Conservation (phyloP, 2,113 vertebrate genomes). For the Lycocorax pyrrhopterus region DNA sequence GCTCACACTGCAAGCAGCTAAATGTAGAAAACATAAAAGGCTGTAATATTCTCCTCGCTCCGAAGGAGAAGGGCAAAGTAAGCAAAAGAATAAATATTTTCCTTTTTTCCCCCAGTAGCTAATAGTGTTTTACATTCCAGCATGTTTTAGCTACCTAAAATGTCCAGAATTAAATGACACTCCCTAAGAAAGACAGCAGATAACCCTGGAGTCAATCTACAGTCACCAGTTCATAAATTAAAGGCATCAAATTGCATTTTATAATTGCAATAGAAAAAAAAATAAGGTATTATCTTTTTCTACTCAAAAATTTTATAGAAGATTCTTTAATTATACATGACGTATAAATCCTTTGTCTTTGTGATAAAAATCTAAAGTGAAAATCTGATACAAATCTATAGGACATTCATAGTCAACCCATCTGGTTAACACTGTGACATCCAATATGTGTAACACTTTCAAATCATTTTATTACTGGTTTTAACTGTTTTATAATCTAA, state of each 20-base stretch:
- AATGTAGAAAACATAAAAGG: conserved; percentile 28
- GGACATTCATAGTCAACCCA: not conserved
- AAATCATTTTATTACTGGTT: not conserved
- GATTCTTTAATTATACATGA: not conserved
- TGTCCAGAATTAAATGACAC: not conserved
- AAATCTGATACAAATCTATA: not conserved
- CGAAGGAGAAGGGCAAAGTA: not conserved
- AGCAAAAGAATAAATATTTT: not conserved
- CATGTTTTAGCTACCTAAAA: conserved; percentile 18
- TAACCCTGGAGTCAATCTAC: not conserved
- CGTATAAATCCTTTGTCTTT: not conserved
- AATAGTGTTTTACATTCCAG: not conserved
- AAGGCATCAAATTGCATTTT: conserved; percentile 3
- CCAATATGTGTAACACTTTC: not conserved
- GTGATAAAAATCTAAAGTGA: not conserved
- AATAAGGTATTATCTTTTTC: not conserved
- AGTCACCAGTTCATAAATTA: not conserved
- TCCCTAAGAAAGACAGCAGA: conserved; percentile 18
- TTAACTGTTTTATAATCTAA: conserved; percentile 11
- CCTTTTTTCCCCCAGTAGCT: not conserved
- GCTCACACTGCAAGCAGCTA: conserved; percentile 38
- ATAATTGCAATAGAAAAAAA: not conserved
- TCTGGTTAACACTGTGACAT: not conserved
- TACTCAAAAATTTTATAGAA: not conserved
- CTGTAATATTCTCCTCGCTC: not conserved